Evolutionary conservation across 2,888 invertebrate species (phyloP), one percentile per base, ranked within the genome.

Genomic region (Leptarthrus brevirostris): DNA sequence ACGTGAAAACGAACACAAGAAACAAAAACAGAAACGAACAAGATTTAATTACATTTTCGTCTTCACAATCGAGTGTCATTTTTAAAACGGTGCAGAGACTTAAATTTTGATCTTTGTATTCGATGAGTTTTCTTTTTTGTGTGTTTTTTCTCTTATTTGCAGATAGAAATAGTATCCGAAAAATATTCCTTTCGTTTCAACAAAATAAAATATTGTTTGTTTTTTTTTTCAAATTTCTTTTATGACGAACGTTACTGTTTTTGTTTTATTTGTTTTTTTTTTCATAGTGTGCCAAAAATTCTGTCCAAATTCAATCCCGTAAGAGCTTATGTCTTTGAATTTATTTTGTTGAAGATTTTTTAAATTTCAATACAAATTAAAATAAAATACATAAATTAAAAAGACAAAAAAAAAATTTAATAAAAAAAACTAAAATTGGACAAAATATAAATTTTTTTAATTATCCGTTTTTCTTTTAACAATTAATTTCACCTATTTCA

Each of bases 41-140:
- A 30, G 8, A 30, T 30, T 30, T 78, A 82, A 81, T 83, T 83
- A 83, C 83, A 82, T 83, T 81, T 79, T 83, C 81, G 78, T 82
- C 80, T 79, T 83, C 82, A 82, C 80, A 84, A 79, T 83, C 84
- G 78, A 84, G 82, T 78, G 83, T 84, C 84, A 84, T 84, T 79
- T 77, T 79, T 72, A 20, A 20, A 16, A 44, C 16, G 72, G 24
- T 47, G 26, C 30, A n/a, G n/a, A n/a, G n/a, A n/a, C n/a, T n/a
- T n/a, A n/a, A n/a, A n/a, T n/a, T n/a, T n/a, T n/a, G n/a, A n/a
- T n/a, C n/a, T 47, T 47, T 47, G 12, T 44, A 44, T 44, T 66
- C 26, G 22, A 4, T 12, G 10, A 36, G 14, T 44, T 12, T 24
- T n/a, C n/a, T 47, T 47, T 69, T 44, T 54, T 20, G 18, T 66